Evolutionary conservation across 1,140 invertebrate genomes (phyloP).

Genomic region (Dysdera silvatica): DNA sequence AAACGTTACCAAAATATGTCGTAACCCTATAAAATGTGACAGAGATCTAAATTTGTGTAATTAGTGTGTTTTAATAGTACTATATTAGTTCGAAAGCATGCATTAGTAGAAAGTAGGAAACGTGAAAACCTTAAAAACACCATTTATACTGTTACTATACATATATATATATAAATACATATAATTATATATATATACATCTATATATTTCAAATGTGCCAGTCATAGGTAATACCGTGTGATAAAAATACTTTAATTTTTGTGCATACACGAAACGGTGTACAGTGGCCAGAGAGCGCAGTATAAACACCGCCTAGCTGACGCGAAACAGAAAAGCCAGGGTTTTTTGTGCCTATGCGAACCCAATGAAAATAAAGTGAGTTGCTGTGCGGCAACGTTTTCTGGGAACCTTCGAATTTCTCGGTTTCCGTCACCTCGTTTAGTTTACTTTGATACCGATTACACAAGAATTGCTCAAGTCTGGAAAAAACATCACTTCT

Average conservation of each 20-base stretch:
- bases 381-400: neutral
- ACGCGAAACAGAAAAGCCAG: constrained; percentile 5
- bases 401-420: constrained; percentile 1
- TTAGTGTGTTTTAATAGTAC: constrained; percentile 22
- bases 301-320: constrained; percentile 16
- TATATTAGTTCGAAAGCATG: constrained; percentile 22
- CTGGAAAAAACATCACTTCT: no score
- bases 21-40: constrained; percentile 21
- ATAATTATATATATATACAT: constrained; percentile 26
- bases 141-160: constrained; percentile 26
- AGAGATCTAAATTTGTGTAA: constrained; percentile 25
- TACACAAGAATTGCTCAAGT: no score
- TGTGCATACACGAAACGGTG: constrained; percentile 3
- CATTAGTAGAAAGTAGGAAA: constrained; percentile 18
- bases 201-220: constrained; percentile 27
- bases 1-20: constrained; percentile 13
- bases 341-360: constrained; percentile 9
- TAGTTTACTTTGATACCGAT: no score
- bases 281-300: neutral
- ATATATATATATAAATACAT: constrained; percentile 20
- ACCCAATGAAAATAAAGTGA: constrained; percentile 6
- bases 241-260: constrained; percentile 12
- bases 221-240: constrained; percentile 25
- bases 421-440: no score
- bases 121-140: constrained; percentile 24